Percentiles rank a stretch among this genome's conserved stretches.
These are phyloP conservation scores for Crambe crambe DNA, from an alignment of 37 sponge, comb jelly and placozoan species.

Conservation along the genomic window DNA sequence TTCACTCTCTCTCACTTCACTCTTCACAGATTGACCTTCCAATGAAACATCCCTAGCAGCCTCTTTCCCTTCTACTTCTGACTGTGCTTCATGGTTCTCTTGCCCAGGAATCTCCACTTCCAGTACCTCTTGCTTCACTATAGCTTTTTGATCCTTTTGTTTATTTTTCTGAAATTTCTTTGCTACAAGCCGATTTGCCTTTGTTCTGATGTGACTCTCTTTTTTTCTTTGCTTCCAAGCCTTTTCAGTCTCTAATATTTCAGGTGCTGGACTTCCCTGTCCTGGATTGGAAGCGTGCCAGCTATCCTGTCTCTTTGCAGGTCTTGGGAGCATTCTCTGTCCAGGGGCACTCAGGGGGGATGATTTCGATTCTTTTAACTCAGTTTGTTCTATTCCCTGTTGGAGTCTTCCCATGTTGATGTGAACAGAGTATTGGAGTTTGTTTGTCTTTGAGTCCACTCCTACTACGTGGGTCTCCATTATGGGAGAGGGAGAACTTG, in stretches of 20 bases:
- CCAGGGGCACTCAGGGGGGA: too few species aligned
- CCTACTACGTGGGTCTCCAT: constrained; percentile 16
- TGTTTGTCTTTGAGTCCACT: neutral
- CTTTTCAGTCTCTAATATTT: too few species aligned
- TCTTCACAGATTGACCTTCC: neutral
- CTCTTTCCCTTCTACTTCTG: neutral
- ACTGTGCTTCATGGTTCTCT: neutral
- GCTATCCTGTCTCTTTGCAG: too few species aligned
- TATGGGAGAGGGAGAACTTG: constrained; percentile 12
- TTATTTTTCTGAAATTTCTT: too few species aligned
- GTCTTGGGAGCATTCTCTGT: too few species aligned
- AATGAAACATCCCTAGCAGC: neutral
- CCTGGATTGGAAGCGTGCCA: too few species aligned
- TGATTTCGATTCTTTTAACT: too few species aligned
- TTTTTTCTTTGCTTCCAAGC: too few species aligned
- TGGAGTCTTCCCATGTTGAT: constrained; percentile 25
- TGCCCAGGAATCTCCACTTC: neutral
- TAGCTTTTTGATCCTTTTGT: neutral
- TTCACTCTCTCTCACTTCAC: neutral
- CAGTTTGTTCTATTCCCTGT: neutral
- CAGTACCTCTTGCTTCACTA: neutral
- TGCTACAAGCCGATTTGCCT: too few species aligned
- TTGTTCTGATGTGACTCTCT: too few species aligned
- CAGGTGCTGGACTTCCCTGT: too few species aligned
- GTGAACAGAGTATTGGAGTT: neutral